Conservation (phyloP, 1,140 invertebrate genomes). For the Procambarus clarkii region DNA sequence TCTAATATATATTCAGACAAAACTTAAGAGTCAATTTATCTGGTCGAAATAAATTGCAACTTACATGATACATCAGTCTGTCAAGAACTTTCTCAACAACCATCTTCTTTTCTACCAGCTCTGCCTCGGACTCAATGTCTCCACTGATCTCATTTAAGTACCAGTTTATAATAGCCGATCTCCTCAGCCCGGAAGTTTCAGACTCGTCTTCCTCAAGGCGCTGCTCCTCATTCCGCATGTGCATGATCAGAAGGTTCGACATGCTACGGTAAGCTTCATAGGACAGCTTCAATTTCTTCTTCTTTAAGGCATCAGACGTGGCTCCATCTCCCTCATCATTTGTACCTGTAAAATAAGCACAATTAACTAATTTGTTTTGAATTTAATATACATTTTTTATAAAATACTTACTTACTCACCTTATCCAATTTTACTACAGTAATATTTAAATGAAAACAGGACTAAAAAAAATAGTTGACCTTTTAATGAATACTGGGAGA, state of each 20-base stretch:
- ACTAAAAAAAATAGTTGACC: no score
- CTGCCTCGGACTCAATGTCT: constrained; percentile 92
- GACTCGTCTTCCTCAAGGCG: constrained; percentile 77
- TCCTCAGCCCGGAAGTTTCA: constrained; percentile 78
- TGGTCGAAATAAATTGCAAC: constrained; percentile 51
- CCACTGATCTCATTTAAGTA: constrained; percentile 93
- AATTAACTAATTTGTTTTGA: no score
- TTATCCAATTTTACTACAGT: no score
- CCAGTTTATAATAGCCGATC: constrained; percentile 93
- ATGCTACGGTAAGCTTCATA: constrained; percentile 97
- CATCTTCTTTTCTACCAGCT: constrained; percentile 91
- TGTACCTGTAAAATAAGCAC: not conserved
- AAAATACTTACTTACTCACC: no score
- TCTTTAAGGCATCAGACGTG: constrained; percentile 74
- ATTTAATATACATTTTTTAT: no score
- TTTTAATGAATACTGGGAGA: no score
- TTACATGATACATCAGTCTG: constrained; percentile 87
- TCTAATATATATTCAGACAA: not conserved
- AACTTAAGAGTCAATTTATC: not conserved
- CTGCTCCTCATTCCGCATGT: constrained; percentile 90
- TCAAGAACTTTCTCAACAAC: constrained; percentile 97
- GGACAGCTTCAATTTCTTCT: constrained; percentile 92
- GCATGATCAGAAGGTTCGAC: constrained; percentile 92
- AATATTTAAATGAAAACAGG: no score
- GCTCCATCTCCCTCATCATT: constrained; percentile 17